A percentile compares a stretch with the other conserved stretches of the same genome.
These are phyloP conservation scores for Phaenicophaeus curvirostris DNA, from an alignment of 2,797 vertebrate genomes.

Conservation along the genomic window DNA sequence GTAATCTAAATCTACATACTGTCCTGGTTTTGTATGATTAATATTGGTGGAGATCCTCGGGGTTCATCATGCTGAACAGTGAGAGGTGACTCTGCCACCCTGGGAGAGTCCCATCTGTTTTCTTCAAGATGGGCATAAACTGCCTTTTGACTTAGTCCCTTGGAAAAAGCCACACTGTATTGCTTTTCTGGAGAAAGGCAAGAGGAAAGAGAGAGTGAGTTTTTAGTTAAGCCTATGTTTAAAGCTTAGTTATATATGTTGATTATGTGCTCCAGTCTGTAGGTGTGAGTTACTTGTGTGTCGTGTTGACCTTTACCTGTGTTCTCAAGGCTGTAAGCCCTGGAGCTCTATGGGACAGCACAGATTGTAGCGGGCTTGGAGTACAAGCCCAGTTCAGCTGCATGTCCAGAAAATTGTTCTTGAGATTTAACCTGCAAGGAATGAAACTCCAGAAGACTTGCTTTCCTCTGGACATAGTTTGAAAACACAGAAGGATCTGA, in stretches of 20 bases:
- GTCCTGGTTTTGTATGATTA: neutral
- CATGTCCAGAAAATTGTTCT: neutral
- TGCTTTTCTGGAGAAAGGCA: neutral
- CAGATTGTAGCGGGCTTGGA: neutral
- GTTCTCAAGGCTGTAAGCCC: neutral
- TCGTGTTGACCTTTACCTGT: neutral
- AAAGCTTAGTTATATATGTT: neutral
- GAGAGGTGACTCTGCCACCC: neutral
- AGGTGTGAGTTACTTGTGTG: neutral
- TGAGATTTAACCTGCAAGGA: neutral
- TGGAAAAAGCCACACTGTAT: neutral
- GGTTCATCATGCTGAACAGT: neutral
- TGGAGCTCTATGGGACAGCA: neutral
- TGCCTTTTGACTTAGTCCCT: neutral
- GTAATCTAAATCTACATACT: neutral
- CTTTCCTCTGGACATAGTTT: neutral
- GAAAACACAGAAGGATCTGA: neutral
- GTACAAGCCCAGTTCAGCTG: neutral
- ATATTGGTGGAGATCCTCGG: neutral
- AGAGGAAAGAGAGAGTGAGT: neutral
- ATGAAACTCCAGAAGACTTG: neutral
- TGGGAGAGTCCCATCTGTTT: constrained; percentile 1
- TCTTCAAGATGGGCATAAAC: neutral
- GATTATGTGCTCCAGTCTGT: neutral
- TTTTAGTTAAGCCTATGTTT: neutral